Evolutionary conservation across 2,888 invertebrate species (phyloP), one percentile per base, ranked within the genome.

Genomic region (Octonoba sinensis): DNA sequence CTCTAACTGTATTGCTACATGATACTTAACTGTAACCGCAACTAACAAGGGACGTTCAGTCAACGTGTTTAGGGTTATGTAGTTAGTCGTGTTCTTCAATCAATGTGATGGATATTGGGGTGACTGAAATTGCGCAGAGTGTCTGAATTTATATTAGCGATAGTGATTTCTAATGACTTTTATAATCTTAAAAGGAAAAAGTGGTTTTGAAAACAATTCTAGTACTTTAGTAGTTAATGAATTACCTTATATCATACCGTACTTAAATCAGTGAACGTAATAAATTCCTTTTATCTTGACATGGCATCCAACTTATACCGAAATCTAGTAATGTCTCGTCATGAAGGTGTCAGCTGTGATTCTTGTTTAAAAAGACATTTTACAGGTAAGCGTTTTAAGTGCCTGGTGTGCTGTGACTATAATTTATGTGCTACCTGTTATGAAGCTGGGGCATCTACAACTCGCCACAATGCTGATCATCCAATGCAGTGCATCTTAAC

Each of bases 401-500:
- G 99, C 91, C 93, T 99, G 89, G 94, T 97, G 88, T 99, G 99
- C 91, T 97, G 96, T 90, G 99, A 99, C 91, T 99, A 97, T 91
- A 99, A 99, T 91, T 92, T 99, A 87, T 99, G 99, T 91, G 95
- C 96, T 87, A 93, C 93, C 87, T 99, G 98, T 90, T 97, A 95
- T 90, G 97, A 98, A 89, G 93, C 93, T 87, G 95, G 95, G 87
- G 95, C 95, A 85, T 95, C 94, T 51, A 84, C 95, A 87, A 95
- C 95, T 86, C 93, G 96, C 87, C 99, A 99, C 90, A 94, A 95
- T 86, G 93, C 94, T 87, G 96, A 97, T 90, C 99, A 99, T 91
- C 96, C 99, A 82, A 96, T 99, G 95, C 99, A 99, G 91, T 98
- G 98, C 90, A 97, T 99, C 87, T 92, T 99, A 88, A 97, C 98